phyloP scores from a whole-genome alignment of 2,797 vertebrate genomes.

The Coreius guichenoti region DNA sequence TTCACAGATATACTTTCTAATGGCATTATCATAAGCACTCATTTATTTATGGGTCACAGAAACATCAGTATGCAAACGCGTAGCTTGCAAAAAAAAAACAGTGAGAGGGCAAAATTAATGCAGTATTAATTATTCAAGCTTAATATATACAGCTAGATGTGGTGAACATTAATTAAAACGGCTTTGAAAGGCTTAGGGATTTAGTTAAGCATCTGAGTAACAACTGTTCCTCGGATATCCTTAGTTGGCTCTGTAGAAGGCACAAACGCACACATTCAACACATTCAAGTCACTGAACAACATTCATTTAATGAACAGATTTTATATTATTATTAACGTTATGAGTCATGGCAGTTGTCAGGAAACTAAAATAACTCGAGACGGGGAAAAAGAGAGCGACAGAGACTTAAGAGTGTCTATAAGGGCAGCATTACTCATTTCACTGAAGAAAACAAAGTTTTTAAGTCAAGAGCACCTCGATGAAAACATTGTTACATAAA shows the following conservation, averaged over 20 bases:
- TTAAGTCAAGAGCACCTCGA: neutral
- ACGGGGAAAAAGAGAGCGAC: neutral
- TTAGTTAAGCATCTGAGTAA: conserved; percentile 45
- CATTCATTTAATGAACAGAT: conserved; percentile 39
- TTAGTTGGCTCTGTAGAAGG: conserved; percentile 8
- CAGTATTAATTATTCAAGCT: conserved; percentile 33
- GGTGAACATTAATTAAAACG: conserved; percentile 27
- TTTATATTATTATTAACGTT: conserved; percentile 49
- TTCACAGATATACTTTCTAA: conserved; percentile 30
- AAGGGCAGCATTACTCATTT: conserved; percentile 28
- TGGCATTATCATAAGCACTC: neutral
- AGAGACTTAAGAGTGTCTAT: neutral
- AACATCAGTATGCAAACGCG: conserved; percentile 24
- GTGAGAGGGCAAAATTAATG: conserved; percentile 22
- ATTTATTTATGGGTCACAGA: conserved; percentile 30
- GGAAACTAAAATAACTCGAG: conserved; percentile 41
- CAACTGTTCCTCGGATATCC: conserved; percentile 41
- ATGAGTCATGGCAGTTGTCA: conserved; percentile 50
- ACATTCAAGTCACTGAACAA: conserved; percentile 31
- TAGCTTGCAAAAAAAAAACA: conserved; percentile 16
- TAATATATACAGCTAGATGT: conserved; percentile 38
- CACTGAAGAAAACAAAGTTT: conserved; percentile 26
- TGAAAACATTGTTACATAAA: conserved; percentile 8
- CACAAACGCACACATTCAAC: conserved; percentile 25
- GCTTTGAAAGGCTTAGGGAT: conserved; percentile 35